Evolutionary conservation across 2,888 invertebrate species (phyloP), one percentile per base, ranked within the genome.

Genomic region (Diplolepis rosae): DNA sequence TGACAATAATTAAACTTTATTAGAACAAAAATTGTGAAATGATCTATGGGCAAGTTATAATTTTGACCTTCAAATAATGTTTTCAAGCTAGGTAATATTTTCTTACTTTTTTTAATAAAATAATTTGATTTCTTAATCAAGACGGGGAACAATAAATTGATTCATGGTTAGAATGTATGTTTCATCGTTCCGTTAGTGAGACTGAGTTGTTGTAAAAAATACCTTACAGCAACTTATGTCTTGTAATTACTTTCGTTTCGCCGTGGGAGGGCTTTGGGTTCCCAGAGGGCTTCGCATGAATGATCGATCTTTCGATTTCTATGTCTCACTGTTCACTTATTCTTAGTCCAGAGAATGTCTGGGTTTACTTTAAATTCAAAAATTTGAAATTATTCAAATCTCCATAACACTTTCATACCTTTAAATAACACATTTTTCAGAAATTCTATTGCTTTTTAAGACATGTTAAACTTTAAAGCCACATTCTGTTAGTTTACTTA

Each of bases 271-370:
- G 61, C 61, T 42, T 61, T 61, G 5, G 39, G 39, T 35, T 61
- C 61, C 61, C 39, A 61, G 61, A 61, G 61, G 61, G 39, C 61
- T 39, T 35, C 61, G 61, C 39, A 39, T 61, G 61, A 61, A 61
- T 61, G 61, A 42, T 61, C 39, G 39, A 61, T 61, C 61, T 42
- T 42, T 61, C 24, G 61, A 61, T 61, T 61, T 61, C 61, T 61
- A 61, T 39, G 27, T 61, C 61, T 61, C 39, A 42, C 61, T 61
- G 39, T 39, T 61, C 61, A 22, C 27, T 39, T n/a, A n/a, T n/a
- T n/a, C n/a, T 48, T 39, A 24, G 61, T 61, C 39, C 56, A 35
- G 24, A 13, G 13, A 61, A 22, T 48, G 11, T 22, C 48, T 48
- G 48, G n/a, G n/a, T n/a, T n/a, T n/a, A n/a, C n/a, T n/a, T n/a